These are phyloP conservation scores for Aplocera efformata DNA, from an alignment of 2,888 invertebrate species.

Conservation along the genomic window DNA sequence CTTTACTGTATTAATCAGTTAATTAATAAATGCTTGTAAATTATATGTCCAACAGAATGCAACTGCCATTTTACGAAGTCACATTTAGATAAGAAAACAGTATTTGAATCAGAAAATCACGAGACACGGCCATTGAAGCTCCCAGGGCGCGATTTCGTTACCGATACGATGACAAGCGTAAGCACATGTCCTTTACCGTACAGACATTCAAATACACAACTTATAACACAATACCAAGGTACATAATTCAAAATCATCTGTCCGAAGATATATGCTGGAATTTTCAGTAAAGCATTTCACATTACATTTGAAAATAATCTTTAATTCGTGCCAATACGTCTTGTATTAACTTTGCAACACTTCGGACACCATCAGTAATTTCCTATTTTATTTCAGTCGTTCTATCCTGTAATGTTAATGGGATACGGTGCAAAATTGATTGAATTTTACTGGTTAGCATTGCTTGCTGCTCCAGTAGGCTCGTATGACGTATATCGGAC, in stretches of 20 bases:
- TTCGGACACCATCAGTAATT: no score
- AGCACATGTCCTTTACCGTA: slow-evolving; percentile 40
- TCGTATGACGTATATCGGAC: slow-evolving; percentile 47
- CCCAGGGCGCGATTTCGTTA: slow-evolving; percentile 55
- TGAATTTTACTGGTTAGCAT: slow-evolving; percentile 26
- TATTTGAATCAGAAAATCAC: slow-evolving; percentile 47
- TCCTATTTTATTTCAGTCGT: no score
- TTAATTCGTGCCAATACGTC: slow-evolving; percentile 7
- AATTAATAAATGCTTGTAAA: no score
- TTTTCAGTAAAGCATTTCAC: no score
- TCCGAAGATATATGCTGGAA: no score
- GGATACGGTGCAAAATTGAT: no score
- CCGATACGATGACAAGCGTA: slow-evolving; percentile 65
- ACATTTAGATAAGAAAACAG: slow-evolving; percentile 34
- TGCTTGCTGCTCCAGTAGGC: slow-evolving; percentile 49
- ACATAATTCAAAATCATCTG: no score
- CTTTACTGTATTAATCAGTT: no score
- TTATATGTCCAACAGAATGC: slow-evolving; percentile 10
- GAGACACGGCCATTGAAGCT: slow-evolving; percentile 44
- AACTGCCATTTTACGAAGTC: slow-evolving; percentile 9
- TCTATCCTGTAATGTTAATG: no score
- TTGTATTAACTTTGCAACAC: slow-evolving; percentile 3
- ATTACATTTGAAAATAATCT: slow-evolving; percentile 8
- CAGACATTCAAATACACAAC: not conserved
- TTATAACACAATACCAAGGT: not conserved